Evolutionary conservation across 2,113 vertebrate genomes (phyloP), one percentile per base, ranked within the genome.

Genomic region (Phylloscopus trochiloides): DNA sequence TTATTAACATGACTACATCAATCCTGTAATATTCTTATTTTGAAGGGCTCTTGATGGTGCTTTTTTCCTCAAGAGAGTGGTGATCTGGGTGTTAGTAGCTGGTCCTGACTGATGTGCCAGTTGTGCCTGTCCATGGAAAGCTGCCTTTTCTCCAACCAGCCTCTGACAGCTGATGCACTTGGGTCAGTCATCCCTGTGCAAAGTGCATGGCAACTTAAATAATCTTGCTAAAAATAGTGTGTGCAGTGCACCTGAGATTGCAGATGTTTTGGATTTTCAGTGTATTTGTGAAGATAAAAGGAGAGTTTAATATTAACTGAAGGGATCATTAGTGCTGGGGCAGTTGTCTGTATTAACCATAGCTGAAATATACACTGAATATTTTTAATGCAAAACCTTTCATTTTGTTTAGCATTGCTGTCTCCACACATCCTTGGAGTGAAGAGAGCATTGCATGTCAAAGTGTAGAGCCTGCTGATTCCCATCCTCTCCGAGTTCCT

Each of bases 1-100:
- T 89, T 91, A 70, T 88, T 85, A 92, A 79, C 31, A 25, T 28
- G 72, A 32, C 85, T 84, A 26, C 34, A 36, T 67, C 63, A 54
- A 26, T 50, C 79, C 63, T 88, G 32, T 72, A 58, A 72, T 84
- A 45, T 52, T 73, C 57, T 85, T 81, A 52, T 71, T 90, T 94
- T 59, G 48, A 92, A 86, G 71, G 65, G 36, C 34, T 63, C 88
- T 54, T 62, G 18, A 42, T 61, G 57, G 48, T 86, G 51, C 20
- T 85, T 91, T 73, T 91, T 89, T 54, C 29, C n/a, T 75, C 6
- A 40, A 36, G 54, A 58, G 50, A 29, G 38, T 43, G 50, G n/a
- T 36, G 70, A 59, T 82, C 67, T 80, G 1, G 32, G 17, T 3
- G 0, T 50, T 34, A 45, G 38, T 29, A 54, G 59, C 54, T 76